Percentiles rank a stretch among this genome's conserved stretches.
phyloP scores from a whole-genome alignment of 1,140 invertebrate species.

The roundworm (Caenorhabditis elegans) region WBcel235 BX284606.5:6217501-6218000 shows the following conservation, averaged over 20 bases:
- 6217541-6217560: neutral
- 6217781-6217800: neutral
- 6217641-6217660: neutral
- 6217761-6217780: neutral
- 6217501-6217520: neutral
- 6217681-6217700: neutral
- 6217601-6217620: neutral
- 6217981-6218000: too few species aligned
- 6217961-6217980: too few species aligned
- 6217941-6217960: too few species aligned
- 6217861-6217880: too few species aligned
- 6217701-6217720: slow-evolving; percentile 21
- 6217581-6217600: neutral
- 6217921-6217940: too few species aligned
- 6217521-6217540: neutral
- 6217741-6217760: neutral
- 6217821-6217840: too few species aligned
- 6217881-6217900: too few species aligned
- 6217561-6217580: neutral
- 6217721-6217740: slow-evolving; percentile 7
- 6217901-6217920: too few species aligned
- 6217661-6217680: neutral
- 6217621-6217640: neutral
- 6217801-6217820: too few species aligned
- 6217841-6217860: too few species aligned